Evolutionary conservation across 2,113 vertebrate genomes (phyloP).

Genomic region (Burhinus oedicnemus): DNA sequence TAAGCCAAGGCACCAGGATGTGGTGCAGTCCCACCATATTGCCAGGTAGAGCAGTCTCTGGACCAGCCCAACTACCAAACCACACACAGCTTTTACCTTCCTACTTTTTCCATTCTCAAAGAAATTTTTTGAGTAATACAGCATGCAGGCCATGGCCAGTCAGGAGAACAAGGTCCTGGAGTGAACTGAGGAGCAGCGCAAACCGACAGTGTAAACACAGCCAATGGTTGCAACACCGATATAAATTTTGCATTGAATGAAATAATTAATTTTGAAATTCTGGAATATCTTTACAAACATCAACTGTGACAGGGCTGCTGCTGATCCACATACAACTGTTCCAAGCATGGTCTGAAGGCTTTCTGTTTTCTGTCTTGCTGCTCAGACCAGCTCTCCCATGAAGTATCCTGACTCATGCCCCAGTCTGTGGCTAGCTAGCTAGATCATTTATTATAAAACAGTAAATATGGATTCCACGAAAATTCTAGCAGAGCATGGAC

Average conservation of each 20-base stretch:
- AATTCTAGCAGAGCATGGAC: neutral
- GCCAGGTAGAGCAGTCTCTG: neutral
- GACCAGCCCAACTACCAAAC: neutral
- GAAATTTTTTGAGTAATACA: neutral
- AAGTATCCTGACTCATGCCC: neutral
- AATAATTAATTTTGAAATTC: neutral
- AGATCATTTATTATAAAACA: neutral
- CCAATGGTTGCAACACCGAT: neutral
- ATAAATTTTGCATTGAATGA: neutral
- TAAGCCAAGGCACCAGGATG: neutral
- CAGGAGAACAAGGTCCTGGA: neutral
- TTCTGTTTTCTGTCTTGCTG: neutral
- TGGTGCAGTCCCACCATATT: neutral
- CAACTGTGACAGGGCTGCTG: neutral
- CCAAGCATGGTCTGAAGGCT: neutral
- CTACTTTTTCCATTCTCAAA: neutral
- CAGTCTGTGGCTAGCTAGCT: neutral
- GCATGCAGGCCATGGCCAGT: neutral
- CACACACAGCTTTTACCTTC: neutral
- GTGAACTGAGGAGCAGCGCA: neutral
- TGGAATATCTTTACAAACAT: neutral
- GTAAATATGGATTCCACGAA: neutral
- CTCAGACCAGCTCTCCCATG: neutral
- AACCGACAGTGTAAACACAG: neutral
- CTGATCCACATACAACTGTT: fast-evolving